Evolutionary conservation across 2,113 vertebrate species (phyloP).

Genomic region (Gambusia holbrooki): DNA sequence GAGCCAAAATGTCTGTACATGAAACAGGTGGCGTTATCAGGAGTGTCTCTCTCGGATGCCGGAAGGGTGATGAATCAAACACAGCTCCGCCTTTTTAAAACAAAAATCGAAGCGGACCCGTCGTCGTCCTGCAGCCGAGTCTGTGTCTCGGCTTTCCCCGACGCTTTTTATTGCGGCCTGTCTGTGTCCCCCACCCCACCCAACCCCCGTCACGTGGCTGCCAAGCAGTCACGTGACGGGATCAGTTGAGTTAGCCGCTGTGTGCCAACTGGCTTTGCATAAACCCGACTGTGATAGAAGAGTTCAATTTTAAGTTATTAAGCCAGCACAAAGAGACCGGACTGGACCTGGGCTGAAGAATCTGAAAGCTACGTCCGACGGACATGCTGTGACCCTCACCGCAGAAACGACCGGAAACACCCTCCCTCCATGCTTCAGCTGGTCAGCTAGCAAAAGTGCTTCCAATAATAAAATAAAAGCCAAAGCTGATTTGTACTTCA

Average conservation of each 20-base stretch:
- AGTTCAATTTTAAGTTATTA: not conserved
- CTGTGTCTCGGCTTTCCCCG: conserved; percentile 22
- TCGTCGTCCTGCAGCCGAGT: conserved; percentile 15
- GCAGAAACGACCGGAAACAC: conserved; percentile 36
- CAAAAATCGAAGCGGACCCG: not conserved
- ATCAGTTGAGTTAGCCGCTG: not conserved
- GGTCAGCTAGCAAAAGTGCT: conserved; percentile 18
- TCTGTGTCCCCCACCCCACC: not conserved
- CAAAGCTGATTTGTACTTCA: conserved; percentile 28
- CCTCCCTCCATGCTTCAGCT: conserved; percentile 13
- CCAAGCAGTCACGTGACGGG: not conserved
- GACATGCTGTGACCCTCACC: conserved; percentile 12
- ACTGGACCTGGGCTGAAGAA: conserved; percentile 13
- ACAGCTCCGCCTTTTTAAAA: conserved; percentile 19
- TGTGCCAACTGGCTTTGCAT: conserved; percentile 36
- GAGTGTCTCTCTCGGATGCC: conserved; percentile 37
- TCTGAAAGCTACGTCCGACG: conserved; percentile 16
- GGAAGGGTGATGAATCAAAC: conserved; percentile 34
- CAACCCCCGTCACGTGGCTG: too few species aligned
- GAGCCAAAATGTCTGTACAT: conserved; percentile 32
- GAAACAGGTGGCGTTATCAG: conserved; percentile 48
- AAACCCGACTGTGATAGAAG: conserved; percentile 16
- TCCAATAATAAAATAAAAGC: conserved; percentile 18
- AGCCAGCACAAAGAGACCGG: conserved; percentile 10
- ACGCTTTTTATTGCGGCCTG: not conserved